Conservation (phyloP, 2,797 vertebrate genomes). For the Smutsia temminckii region DNA sequence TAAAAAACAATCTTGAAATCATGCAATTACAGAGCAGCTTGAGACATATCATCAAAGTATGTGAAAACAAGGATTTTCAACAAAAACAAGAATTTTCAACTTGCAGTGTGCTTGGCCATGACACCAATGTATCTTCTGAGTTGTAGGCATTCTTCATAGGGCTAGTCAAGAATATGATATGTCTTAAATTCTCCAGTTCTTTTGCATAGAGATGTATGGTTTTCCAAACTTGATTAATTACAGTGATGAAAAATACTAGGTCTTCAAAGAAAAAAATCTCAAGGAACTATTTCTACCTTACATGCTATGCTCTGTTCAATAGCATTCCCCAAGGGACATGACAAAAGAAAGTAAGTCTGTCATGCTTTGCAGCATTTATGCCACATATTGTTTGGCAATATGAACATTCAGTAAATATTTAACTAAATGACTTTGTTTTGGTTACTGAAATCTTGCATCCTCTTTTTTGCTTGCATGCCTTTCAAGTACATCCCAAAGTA, state of each 20-base stretch:
- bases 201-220: background rate
- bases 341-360: background rate
- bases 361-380: background rate
- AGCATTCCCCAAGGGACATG: background rate
- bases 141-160: background rate
- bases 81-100: background rate
- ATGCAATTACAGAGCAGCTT: background rate
- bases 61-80: background rate
- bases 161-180: background rate
- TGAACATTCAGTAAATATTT: background rate
- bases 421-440: background rate
- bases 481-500: background rate
- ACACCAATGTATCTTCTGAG: background rate
- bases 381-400: background rate
- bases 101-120: background rate
- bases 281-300: background rate
- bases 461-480: background rate
- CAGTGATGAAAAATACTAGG: background rate
- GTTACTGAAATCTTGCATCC: background rate
- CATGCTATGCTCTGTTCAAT: background rate
- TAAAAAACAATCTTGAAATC: slow-evolving; percentile 47
- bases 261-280: background rate
- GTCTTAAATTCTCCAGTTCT: background rate
- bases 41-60: background rate
- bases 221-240: background rate